Conservation (phyloP, 1,140 invertebrate genomes). For the Hermetia illucens region DNA sequence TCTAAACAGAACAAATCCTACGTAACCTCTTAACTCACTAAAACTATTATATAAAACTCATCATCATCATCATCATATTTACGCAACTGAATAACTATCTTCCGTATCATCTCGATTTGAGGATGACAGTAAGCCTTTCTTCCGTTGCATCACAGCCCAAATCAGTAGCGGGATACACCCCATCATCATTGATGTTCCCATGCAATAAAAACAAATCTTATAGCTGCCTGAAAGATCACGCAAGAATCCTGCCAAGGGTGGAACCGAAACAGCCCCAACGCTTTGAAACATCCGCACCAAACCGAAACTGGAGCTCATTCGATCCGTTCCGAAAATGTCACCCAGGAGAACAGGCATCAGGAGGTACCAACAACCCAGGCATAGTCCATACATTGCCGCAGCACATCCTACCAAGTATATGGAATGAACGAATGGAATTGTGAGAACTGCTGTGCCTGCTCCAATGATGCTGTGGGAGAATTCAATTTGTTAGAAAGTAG, state of each 20-base stretch:
- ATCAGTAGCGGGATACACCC: slow-evolving; percentile 45
- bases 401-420: slow-evolving; percentile 44
- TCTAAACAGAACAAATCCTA: too few species aligned
- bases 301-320: slow-evolving; percentile 58
- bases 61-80: too few species aligned
- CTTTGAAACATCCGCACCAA: slow-evolving; percentile 61
- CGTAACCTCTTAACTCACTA: too few species aligned
- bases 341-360: slow-evolving; percentile 55
- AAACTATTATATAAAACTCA: too few species aligned
- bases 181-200: slow-evolving; percentile 59
- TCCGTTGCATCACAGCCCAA: slow-evolving; percentile 14
- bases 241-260: slow-evolving; percentile 49
- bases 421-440: slow-evolving; percentile 46
- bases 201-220: slow-evolving; percentile 53
- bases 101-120: not conserved
- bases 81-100: not conserved
- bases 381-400: slow-evolving; percentile 49
- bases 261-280: slow-evolving; percentile 54
- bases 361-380: slow-evolving; percentile 59
- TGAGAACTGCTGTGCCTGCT: slow-evolving; percentile 47
- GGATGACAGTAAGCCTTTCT: not conserved
- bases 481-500: not conserved
- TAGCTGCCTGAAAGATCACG: slow-evolving; percentile 55
- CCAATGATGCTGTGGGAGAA: slow-evolving; percentile 41
- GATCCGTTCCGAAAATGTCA: slow-evolving; percentile 54